A percentile compares a stretch with the other conserved stretches of the same genome.
These are phyloP conservation scores for Drosophila triauraria DNA, from an alignment of 1,140 invertebrate species.

Conservation along the genomic window DNA sequence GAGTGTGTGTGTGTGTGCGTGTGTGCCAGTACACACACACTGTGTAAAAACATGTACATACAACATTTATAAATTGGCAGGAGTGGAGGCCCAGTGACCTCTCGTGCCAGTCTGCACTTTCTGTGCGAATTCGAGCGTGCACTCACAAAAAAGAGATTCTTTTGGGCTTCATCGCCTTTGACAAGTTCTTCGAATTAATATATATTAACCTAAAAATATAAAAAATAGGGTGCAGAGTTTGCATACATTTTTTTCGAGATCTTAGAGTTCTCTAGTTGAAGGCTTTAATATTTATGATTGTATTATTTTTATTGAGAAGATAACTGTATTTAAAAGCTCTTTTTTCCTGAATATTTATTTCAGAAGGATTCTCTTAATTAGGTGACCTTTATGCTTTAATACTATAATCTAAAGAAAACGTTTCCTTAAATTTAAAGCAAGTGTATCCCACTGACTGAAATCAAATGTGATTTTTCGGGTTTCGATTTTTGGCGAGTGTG, in stretches of 20 bases:
- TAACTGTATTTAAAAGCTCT: background rate
- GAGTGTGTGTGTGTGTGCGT: conserved; percentile 20
- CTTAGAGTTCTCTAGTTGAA: background rate
- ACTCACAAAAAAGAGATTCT: conserved; percentile 8
- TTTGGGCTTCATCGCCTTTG: background rate
- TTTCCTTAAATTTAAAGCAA: background rate
- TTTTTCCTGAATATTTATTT: background rate
- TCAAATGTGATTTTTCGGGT: background rate
- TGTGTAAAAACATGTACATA: conserved; percentile 67
- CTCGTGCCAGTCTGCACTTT: conserved; percentile 57
- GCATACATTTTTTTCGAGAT: background rate
- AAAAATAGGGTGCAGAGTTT: no score
- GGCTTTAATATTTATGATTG: no score
- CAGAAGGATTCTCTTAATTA: background rate
- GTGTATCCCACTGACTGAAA: background rate
- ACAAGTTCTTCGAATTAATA: background rate
- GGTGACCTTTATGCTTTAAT: background rate
- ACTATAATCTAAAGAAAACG: no score
- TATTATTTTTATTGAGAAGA: background rate
- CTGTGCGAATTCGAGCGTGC: conserved; percentile 3
- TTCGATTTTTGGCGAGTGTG: conserved; percentile 9
- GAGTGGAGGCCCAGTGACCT: conserved; percentile 58
- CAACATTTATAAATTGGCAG: conserved; percentile 77
- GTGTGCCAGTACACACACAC: background rate
- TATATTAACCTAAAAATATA: background rate